Evolutionary conservation across 2,888 invertebrate species (phyloP).

Genomic region (Agrotis exclamationis): DNA sequence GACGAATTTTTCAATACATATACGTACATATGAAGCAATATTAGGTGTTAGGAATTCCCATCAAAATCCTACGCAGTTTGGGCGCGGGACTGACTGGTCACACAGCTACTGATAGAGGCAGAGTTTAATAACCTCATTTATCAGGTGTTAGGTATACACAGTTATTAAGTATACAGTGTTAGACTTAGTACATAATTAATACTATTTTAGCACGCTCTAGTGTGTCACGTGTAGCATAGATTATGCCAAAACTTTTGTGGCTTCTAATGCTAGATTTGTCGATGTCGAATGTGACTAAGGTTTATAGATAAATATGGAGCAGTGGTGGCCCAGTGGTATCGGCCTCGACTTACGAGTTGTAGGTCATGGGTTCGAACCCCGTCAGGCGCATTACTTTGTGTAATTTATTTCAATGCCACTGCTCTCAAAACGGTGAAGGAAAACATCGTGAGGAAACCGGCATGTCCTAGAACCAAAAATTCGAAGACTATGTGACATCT

Average conservation of each 20-base stretch:
- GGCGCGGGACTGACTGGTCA: neutral
- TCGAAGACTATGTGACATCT: too few species aligned
- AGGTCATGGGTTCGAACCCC: too few species aligned
- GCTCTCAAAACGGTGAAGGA: too few species aligned
- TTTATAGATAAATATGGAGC: neutral
- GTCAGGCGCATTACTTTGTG: too few species aligned
- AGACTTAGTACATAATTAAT: slow-evolving; percentile 4
- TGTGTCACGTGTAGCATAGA: slow-evolving; percentile 20
- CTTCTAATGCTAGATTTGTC: slow-evolving; percentile 29
- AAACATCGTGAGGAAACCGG: too few species aligned
- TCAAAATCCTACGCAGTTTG: slow-evolving; percentile 3
- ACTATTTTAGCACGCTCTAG: slow-evolving; percentile 11
- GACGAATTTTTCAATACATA: too few species aligned
- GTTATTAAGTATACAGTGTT: slow-evolving; percentile 17
- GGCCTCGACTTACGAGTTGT: too few species aligned
- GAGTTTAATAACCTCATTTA: slow-evolving; percentile 20
- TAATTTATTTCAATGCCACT: too few species aligned
- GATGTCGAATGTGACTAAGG: neutral
- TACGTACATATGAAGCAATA: neutral
- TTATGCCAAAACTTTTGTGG: slow-evolving; percentile 26
- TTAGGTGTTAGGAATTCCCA: neutral
- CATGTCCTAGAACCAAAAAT: too few species aligned
- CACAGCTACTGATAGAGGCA: neutral
- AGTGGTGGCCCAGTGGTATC: too few species aligned
- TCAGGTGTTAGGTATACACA: slow-evolving; percentile 10